Evolutionary conservation across 2,888 invertebrate species (phyloP).

Genomic region (Agapetus fuscipes): DNA sequence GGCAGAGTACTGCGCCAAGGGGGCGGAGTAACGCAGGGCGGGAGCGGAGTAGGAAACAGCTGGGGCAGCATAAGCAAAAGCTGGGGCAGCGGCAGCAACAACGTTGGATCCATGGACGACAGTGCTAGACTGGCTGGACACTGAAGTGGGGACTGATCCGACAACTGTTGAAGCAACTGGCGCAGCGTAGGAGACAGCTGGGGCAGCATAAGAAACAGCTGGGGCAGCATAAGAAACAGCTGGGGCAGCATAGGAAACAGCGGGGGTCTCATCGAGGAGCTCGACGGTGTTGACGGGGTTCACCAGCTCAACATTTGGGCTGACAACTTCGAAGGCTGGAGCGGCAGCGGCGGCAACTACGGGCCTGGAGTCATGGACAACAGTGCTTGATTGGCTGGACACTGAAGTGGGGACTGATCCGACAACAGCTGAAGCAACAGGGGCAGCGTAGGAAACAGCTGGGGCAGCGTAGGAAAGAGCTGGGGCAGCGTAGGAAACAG

Average conservation of each 20-base stretch:
- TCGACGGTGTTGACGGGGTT: not conserved
- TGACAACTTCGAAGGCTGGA: constrained; percentile 12
- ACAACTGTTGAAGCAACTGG: constrained; percentile 5
- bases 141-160: constrained; percentile 20
- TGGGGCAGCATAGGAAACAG: not conserved
- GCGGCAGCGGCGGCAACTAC: constrained; percentile 11
- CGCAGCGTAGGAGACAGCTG: not conserved
- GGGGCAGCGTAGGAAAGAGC: constrained; percentile 20
- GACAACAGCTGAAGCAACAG: constrained; percentile 18
- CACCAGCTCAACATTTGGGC: constrained; percentile 7
- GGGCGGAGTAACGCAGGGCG: constrained; percentile 3
- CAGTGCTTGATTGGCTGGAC: constrained; percentile 22
- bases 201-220: too few relatives aligned
- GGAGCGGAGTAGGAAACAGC: constrained; percentile 7
- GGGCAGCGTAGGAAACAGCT: constrained; percentile 20
- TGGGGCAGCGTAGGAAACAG: constrained; percentile 5
- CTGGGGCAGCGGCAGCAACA: constrained; percentile 13
- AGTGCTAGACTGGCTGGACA: constrained; percentile 21
- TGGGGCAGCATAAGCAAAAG: constrained; percentile 9
- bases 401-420: constrained; percentile 20
- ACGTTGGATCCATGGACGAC: constrained; percentile 18
- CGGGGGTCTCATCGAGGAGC: not conserved
- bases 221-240: not conserved
- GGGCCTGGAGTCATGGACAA: constrained; percentile 14
- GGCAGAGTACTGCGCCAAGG: constrained; percentile 11